Conservation (phyloP, 1,140 invertebrate genomes). For the Hycleus phaleratus region DNA sequence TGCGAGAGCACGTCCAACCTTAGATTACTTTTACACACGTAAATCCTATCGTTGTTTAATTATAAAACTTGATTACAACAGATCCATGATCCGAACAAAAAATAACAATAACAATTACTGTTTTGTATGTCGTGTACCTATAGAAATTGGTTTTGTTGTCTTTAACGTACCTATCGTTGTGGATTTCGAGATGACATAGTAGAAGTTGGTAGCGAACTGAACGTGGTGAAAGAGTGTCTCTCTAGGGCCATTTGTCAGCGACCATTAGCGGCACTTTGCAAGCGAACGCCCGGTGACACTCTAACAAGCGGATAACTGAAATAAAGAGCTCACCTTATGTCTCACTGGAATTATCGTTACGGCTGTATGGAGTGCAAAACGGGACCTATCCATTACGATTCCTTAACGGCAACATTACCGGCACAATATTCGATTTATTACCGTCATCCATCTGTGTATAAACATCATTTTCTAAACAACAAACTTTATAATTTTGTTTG, state of each 20-base stretch:
- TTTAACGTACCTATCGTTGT: too few relatives aligned
- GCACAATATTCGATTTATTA: constrained; percentile 10
- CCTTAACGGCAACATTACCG: constrained; percentile 1
- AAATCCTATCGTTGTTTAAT: constrained; percentile 6
- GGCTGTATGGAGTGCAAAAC: constrained; percentile 10
- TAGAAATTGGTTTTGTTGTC: too few relatives aligned
- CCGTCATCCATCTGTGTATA: not conserved
- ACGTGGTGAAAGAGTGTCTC: constrained; percentile 11
- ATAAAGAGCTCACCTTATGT: constrained; percentile 31
- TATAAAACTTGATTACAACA: too few relatives aligned
- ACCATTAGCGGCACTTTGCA: constrained; percentile 33
- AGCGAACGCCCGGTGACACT: constrained; percentile 24
- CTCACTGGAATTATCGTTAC: constrained; percentile 27
- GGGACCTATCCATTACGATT: constrained; percentile 28
- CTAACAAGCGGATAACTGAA: constrained; percentile 35
- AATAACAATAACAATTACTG: too few relatives aligned
- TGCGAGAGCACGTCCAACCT: constrained; percentile 18
- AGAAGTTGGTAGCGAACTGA: not conserved
- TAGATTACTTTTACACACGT: constrained; percentile 24
- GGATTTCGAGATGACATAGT: too few relatives aligned
- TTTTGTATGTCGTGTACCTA: too few relatives aligned
- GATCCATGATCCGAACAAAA: too few relatives aligned
- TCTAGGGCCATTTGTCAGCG: constrained; percentile 32
- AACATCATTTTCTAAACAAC: not conserved
- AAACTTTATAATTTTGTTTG: not conserved